Percentiles rank a stretch among this genome's conserved stretches.
phyloP scores from a whole-genome alignment of 2,888 invertebrate species.

The Craniophora ligustri region DNA sequence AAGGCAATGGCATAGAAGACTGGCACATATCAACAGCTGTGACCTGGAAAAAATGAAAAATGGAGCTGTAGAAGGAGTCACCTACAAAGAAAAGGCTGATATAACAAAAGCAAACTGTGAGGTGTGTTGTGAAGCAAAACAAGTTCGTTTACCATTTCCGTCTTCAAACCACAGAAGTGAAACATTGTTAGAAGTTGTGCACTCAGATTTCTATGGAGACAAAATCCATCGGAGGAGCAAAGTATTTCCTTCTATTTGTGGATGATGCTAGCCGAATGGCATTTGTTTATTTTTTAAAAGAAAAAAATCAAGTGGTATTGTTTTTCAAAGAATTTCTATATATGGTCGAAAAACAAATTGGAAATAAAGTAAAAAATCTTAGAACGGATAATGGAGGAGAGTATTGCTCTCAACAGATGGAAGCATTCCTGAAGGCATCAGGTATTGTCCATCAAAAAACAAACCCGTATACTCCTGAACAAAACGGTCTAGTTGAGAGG shows the following conservation, averaged over 20 bases:
- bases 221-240: conserved; percentile 9
- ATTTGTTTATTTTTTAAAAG: too few species aligned
- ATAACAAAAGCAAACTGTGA: conserved; percentile 9
- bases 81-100: conserved; percentile 1
- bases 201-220: conserved; percentile 15
- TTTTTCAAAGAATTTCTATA: conserved; percentile 9
- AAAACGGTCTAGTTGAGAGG: conserved; percentile 7
- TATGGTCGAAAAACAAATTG: conserved; percentile 8
- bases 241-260: conserved; percentile 18
- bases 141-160: conserved; percentile 9
- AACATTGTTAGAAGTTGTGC: conserved; percentile 4
- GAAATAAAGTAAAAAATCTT: neutral
- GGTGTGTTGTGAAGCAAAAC: conserved; percentile 27
- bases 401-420: neutral
- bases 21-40: conserved; percentile 13
- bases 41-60: conserved; percentile 18
- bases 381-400: too few species aligned
- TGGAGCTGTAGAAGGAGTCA: conserved; percentile 19
- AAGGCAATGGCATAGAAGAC: conserved; percentile 11
- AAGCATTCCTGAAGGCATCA: neutral
- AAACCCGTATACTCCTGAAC: conserved; percentile 11
- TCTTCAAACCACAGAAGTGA: too few species aligned
- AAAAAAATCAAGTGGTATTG: conserved; percentile 12
- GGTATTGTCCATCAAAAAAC: conserved; percentile 12
- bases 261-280: conserved; percentile 19